phyloP scores from a whole-genome alignment of 2,113 vertebrate genomes.

The Odontophorus gujanensis region DNA sequence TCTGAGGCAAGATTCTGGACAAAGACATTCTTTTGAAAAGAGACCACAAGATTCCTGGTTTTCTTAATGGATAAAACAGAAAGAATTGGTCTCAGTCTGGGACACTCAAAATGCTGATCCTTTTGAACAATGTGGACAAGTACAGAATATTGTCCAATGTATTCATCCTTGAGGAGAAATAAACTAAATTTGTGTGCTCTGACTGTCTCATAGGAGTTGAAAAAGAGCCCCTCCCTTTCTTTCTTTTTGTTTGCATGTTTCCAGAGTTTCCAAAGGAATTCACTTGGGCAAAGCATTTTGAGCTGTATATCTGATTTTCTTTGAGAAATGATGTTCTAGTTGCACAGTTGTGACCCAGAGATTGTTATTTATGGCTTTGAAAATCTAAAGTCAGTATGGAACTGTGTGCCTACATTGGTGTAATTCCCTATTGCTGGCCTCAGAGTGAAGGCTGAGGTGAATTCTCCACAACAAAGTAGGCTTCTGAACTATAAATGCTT shows the following conservation, averaged over 20 bases:
- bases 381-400: neutral
- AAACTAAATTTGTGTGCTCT: neutral
- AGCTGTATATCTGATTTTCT: neutral
- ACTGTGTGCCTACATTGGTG: neutral
- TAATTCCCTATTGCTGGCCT: neutral
- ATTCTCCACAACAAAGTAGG: neutral
- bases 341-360: neutral
- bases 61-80: constrained; percentile 59
- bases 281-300: neutral
- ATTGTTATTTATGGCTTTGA: neutral
- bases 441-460: neutral
- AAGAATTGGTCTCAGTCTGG: constrained; percentile 14
- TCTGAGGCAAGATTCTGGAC: constrained; percentile 56
- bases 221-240: neutral
- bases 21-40: constrained; percentile 60
- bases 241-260: neutral
- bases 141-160: constrained; percentile 4
- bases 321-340: neutral
- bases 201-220: neutral
- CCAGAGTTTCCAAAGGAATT: neutral
- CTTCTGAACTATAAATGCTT: neutral
- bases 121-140: constrained; percentile 31
- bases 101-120: neutral
- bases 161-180: constrained; percentile 32
- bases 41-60: constrained; percentile 61